Conservation (phyloP, 2,797 vertebrate genomes). For the Sebastiscus albofasciatus region DNA sequence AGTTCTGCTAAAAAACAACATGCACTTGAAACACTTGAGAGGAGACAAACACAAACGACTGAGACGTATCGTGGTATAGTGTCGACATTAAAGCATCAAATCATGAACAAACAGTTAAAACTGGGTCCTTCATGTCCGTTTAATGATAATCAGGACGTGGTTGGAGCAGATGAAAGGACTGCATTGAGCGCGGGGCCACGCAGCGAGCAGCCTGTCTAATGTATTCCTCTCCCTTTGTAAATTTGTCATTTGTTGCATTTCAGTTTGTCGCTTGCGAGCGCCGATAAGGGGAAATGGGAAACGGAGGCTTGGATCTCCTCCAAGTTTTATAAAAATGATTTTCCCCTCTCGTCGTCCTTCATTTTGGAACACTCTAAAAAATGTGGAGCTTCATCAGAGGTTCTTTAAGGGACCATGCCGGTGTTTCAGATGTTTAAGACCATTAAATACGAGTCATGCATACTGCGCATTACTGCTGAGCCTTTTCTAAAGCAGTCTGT, state of each 20-base stretch:
- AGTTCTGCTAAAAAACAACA: constrained; percentile 4
- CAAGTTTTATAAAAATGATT: constrained; percentile 27
- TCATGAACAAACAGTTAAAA: constrained; percentile 37
- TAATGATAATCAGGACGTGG: constrained; percentile 52
- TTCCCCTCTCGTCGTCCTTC: constrained; percentile 23
- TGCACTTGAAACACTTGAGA: neutral
- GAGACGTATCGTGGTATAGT: neutral
- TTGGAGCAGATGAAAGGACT: constrained; percentile 39
- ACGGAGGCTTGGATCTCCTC: constrained; percentile 41
- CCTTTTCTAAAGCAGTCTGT: neutral
- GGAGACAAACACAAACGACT: constrained; percentile 8
- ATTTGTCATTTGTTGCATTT: constrained; percentile 53
- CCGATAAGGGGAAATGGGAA: constrained; percentile 67
- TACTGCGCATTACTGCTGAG: neutral
- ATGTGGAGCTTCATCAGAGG: neutral
- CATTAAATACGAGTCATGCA: neutral
- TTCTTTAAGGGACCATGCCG: neutral
- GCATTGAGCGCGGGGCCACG: constrained; percentile 14
- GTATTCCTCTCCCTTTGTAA: constrained; percentile 43
- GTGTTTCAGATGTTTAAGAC: neutral
- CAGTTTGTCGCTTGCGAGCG: constrained; percentile 52
- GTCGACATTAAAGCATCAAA: constrained; percentile 27
- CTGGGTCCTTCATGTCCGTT: constrained; percentile 51
- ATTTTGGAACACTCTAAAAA: constrained; percentile 16
- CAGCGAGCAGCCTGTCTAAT: constrained; percentile 43